phyloP scores from a whole-genome alignment of 1,140 invertebrate genomes.

The Venturia canescens region DNA sequence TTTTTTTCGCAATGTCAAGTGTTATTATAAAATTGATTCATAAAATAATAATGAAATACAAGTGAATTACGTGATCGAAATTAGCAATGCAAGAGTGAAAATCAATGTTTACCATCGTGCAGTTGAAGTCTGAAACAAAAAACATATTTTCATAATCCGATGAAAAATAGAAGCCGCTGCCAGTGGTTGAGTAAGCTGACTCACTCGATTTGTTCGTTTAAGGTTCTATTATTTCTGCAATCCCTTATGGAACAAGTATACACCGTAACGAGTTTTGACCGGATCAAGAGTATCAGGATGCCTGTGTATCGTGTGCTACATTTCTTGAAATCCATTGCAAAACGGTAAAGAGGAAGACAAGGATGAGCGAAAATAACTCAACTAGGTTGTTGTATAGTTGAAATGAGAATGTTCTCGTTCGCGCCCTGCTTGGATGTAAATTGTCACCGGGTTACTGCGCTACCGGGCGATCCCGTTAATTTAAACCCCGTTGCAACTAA shows the following conservation, averaged over 20 bases:
- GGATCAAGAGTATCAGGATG: neutral
- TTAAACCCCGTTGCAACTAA: conserved; percentile 62
- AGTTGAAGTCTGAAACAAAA: too few relatives aligned
- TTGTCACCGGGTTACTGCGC: conserved; percentile 54
- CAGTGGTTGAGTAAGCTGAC: too few relatives aligned
- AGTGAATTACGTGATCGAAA: too few relatives aligned
- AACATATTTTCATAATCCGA: too few relatives aligned
- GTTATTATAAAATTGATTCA: too few relatives aligned
- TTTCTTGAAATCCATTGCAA: conserved; percentile 14
- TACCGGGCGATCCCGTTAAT: conserved; percentile 60
- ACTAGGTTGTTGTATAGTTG: neutral
- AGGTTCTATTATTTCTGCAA: too few relatives aligned
- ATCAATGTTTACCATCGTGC: too few relatives aligned
- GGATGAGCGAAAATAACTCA: neutral
- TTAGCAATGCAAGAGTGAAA: too few relatives aligned
- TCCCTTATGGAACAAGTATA: neutral
- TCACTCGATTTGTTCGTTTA: too few relatives aligned
- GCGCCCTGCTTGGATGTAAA: conserved; percentile 52
- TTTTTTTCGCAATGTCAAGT: too few relatives aligned
- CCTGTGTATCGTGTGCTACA: neutral
- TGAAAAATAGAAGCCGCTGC: too few relatives aligned
- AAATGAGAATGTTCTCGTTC: neutral
- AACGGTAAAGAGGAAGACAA: neutral
- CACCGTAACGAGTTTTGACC: neutral
- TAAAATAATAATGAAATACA: too few relatives aligned